These are phyloP conservation scores for Theretra japonica DNA, from an alignment of 2,888 invertebrate genomes.

Conservation along the genomic window DNA sequence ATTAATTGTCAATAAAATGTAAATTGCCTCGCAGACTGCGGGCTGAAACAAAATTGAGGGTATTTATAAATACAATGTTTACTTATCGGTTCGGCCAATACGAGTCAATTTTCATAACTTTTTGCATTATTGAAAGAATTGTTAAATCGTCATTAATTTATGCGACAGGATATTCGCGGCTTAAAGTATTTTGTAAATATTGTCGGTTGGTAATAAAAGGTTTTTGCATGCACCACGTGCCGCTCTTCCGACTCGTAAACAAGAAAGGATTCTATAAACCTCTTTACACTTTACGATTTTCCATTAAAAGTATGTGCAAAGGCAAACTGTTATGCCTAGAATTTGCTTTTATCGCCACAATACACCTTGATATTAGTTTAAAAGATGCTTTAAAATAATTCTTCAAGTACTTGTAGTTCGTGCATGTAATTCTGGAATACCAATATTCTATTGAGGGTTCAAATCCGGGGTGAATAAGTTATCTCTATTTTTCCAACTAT, in stretches of 20 bases:
- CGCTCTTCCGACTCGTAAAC: neutral
- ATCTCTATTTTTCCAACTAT: too few relatives aligned
- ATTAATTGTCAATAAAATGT: constrained; percentile 20
- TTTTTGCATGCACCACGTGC: neutral
- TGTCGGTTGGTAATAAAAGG: neutral
- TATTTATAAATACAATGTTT: constrained; percentile 25
- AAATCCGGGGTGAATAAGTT: too few relatives aligned
- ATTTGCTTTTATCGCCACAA: too few relatives aligned
- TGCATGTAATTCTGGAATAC: neutral
- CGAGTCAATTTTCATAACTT: constrained; percentile 19
- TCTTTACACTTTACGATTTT: constrained; percentile 1
- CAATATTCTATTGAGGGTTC: too few relatives aligned
- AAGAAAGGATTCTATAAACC: neutral
- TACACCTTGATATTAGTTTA: too few relatives aligned
- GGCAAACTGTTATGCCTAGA: neutral
- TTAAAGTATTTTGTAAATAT: constrained; percentile 5
- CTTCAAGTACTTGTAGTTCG: neutral
- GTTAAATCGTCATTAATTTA: constrained; percentile 1
- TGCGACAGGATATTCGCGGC: neutral
- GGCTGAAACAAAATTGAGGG: neutral
- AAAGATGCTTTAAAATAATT: too few relatives aligned
- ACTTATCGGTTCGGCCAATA: neutral
- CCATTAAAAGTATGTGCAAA: neutral
- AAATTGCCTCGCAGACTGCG: constrained; percentile 6
- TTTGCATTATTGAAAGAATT: constrained; percentile 14